These are phyloP conservation scores for Ochotona princeps DNA, from an alignment of 2,113 vertebrate genomes.

Conservation along the genomic window DNA sequence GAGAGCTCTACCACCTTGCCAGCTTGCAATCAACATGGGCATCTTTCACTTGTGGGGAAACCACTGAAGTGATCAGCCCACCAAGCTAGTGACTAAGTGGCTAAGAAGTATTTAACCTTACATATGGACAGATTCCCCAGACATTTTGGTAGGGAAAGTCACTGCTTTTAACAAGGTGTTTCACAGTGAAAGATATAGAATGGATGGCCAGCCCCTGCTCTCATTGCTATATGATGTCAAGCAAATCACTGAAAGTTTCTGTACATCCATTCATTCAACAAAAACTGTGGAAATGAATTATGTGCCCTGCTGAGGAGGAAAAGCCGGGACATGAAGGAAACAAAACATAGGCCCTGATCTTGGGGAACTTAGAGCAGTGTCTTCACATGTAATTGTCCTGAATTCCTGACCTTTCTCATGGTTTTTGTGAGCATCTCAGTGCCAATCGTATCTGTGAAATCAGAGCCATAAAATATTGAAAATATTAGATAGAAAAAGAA, in stretches of 20 bases:
- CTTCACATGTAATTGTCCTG: not conserved
- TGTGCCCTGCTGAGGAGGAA: not conserved
- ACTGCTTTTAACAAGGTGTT: not conserved
- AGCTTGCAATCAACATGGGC: not conserved
- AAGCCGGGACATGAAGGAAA: not conserved
- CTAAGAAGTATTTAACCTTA: not conserved
- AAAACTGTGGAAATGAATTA: not conserved
- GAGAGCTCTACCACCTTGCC: not conserved
- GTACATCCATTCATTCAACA: not conserved
- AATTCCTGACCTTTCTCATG: not conserved
- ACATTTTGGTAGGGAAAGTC: slow-evolving; percentile 1
- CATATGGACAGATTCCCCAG: slow-evolving; percentile 1
- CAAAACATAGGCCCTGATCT: not conserved
- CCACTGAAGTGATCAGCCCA: slow-evolving; percentile 40
- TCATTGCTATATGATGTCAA: not conserved
- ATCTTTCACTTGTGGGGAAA: slow-evolving; percentile 6
- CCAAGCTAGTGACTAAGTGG: not conserved
- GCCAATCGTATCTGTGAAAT: not conserved
- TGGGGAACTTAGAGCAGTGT: not conserved
- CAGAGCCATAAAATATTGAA: not conserved
- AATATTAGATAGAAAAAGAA: not conserved
- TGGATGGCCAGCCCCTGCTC: not conserved
- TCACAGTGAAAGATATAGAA: not conserved
- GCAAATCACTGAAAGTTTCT: not conserved
- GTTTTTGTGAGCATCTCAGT: not conserved